Conservation (phyloP, 2,113 vertebrate species). For the Oreotrochilus melanogaster region DNA sequence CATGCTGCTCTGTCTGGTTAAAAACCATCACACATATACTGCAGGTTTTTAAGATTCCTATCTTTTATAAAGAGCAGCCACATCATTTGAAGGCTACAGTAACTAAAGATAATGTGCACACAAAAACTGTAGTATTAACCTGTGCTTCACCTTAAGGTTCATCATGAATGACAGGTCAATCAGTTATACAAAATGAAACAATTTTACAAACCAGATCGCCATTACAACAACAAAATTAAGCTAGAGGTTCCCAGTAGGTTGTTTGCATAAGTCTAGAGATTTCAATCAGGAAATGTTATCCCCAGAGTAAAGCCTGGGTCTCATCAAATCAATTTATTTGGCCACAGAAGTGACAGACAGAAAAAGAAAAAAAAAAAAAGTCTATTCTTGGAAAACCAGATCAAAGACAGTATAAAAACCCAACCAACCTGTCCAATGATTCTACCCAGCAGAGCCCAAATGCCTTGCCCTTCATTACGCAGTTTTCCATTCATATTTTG, state of each 20-base stretch:
- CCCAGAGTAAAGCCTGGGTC: neutral
- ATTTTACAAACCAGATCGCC: conserved; percentile 71
- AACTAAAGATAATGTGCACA: conserved; percentile 50
- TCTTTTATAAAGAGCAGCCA: neutral
- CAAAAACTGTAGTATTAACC: conserved; percentile 61
- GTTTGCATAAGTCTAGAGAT: conserved; percentile 45
- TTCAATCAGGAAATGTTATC: conserved; percentile 70
- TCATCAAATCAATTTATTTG: conserved; percentile 45
- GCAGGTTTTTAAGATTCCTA: neutral
- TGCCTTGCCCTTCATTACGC: conserved; percentile 90
- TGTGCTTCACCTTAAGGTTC: conserved; percentile 66
- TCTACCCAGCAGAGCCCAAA: conserved; percentile 92
- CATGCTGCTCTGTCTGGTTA: neutral
- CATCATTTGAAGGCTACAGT: conserved; percentile 10
- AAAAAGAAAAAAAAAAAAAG: neutral
- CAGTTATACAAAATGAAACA: conserved; percentile 77
- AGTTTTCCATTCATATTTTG: conserved; percentile 93
- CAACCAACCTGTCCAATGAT: conserved; percentile 92
- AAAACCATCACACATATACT: neutral
- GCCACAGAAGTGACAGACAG: neutral
- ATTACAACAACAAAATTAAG: conserved; percentile 71
- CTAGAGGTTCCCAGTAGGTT: conserved; percentile 22
- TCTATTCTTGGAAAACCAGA: neutral
- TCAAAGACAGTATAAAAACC: rapidly evolving
- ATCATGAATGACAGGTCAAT: conserved; percentile 81